Evolutionary conservation across 2,797 vertebrate genomes (phyloP).

Genomic region (Trichosurus vulpecula): DNA sequence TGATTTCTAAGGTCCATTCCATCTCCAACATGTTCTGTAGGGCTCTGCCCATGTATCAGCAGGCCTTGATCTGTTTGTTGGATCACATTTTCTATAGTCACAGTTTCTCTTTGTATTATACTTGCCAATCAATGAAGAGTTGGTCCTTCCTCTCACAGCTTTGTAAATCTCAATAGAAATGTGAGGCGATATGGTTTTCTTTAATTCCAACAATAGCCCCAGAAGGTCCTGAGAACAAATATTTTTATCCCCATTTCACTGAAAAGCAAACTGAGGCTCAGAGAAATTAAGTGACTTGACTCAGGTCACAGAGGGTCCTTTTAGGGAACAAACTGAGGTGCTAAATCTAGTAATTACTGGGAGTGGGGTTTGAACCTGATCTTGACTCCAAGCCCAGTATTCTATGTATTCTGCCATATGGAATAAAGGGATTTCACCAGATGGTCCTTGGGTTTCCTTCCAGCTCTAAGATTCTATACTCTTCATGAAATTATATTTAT

Average conservation of each 20-base stretch:
- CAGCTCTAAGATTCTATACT: not conserved
- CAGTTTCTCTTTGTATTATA: not conserved
- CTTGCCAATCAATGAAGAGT: not conserved
- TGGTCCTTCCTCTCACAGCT: not conserved
- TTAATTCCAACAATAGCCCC: not conserved
- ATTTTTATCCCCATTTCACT: not conserved
- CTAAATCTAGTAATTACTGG: not conserved
- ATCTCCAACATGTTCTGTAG: not conserved
- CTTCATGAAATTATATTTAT: not conserved
- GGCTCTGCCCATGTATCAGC: not conserved
- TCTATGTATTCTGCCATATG: not conserved
- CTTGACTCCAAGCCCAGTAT: not conserved
- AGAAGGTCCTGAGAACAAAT: not conserved
- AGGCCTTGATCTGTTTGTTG: not conserved
- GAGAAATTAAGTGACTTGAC: not conserved
- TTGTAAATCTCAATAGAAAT: not conserved
- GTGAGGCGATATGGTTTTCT: not conserved
- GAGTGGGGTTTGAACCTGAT: not conserved
- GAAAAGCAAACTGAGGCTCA: not conserved
- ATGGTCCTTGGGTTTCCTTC: not conserved
- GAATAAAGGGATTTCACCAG: not conserved
- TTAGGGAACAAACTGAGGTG: not conserved
- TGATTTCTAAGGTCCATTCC: not conserved
- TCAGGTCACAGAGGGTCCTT: not conserved
- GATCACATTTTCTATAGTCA: not conserved